phyloP scores from a whole-genome alignment of 2,113 vertebrate genomes.

The Chaetorhynchus papuensis region DNA sequence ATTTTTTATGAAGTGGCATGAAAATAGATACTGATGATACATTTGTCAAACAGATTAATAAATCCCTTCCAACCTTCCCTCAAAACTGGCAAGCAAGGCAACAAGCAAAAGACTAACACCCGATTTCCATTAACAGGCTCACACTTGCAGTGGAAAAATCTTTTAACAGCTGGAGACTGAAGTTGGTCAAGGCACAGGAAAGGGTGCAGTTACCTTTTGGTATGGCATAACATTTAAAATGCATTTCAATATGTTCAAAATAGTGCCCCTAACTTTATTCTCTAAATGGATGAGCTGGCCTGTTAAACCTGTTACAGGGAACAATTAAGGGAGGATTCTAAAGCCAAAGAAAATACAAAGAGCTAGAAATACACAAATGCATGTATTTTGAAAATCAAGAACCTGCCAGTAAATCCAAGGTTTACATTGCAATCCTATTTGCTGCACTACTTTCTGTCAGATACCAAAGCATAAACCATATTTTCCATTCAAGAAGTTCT shows the following conservation, averaged over 20 bases:
- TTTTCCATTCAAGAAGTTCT: background rate
- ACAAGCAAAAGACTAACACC: background rate
- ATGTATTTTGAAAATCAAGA: background rate
- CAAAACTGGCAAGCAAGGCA: background rate
- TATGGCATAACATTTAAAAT: background rate
- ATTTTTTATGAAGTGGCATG: background rate
- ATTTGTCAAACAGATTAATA: background rate
- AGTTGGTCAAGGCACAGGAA: background rate
- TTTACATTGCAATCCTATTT: background rate
- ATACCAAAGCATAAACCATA: background rate
- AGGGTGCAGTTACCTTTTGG: background rate
- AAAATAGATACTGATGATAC: background rate
- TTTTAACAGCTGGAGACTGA: background rate
- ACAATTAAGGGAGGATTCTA: background rate
- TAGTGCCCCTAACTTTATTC: background rate
- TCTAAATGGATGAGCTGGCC: background rate
- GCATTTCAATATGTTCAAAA: background rate
- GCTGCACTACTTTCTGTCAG: background rate
- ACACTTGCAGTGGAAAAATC: background rate
- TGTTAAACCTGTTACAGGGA: background rate
- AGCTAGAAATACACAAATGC: background rate
- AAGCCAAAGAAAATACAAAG: background rate
- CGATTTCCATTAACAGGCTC: background rate
- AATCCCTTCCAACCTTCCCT: background rate
- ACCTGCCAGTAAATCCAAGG: background rate